Conservation (phyloP, 2,888 invertebrate species). For the Cerceris rybyensis region DNA sequence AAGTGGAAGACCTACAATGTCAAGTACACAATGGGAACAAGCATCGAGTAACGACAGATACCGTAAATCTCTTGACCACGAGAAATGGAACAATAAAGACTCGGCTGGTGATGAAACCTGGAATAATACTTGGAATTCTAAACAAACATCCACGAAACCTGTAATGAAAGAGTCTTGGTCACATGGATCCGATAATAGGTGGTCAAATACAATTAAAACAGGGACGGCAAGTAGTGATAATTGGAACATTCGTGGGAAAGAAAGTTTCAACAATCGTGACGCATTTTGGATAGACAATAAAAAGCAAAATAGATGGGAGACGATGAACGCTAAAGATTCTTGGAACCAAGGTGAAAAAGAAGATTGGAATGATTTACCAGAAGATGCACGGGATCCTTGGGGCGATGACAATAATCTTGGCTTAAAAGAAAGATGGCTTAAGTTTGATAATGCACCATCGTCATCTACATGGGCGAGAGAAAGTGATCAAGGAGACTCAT, state of each 20-base stretch:
- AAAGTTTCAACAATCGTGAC: slow-evolving; percentile 61
- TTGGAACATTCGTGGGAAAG: slow-evolving; percentile 73
- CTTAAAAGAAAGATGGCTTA: slow-evolving; percentile 60
- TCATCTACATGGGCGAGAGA: slow-evolving; percentile 64
- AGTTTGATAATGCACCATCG: slow-evolving; percentile 37
- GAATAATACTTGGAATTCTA: slow-evolving; percentile 46
- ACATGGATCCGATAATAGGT: slow-evolving; percentile 42
- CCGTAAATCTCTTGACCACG: slow-evolving; percentile 53
- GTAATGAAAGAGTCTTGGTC: slow-evolving; percentile 53
- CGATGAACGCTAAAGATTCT: slow-evolving; percentile 47
- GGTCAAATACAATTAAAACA: slow-evolving; percentile 39
- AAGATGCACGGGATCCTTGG: slow-evolving; percentile 80
- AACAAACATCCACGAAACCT: slow-evolving; percentile 28
- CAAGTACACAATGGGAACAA: slow-evolving; percentile 59
- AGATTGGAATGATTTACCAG: slow-evolving; percentile 77
- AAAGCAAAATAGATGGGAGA: slow-evolving; percentile 67
- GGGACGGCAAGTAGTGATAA: slow-evolving; percentile 48
- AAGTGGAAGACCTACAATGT: slow-evolving; percentile 50
- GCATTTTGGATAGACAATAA: slow-evolving; percentile 65
- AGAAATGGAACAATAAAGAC: slow-evolving; percentile 62
- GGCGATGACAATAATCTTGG: slow-evolving; percentile 72
- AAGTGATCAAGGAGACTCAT: slow-evolving; percentile 53
- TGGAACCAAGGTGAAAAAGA: slow-evolving; percentile 71
- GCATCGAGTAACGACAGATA: slow-evolving; percentile 56
- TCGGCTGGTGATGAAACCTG: slow-evolving; percentile 38